phyloP scores from a whole-genome alignment of 2,888 invertebrate genomes.

The Crocallis elinguaria region DNA sequence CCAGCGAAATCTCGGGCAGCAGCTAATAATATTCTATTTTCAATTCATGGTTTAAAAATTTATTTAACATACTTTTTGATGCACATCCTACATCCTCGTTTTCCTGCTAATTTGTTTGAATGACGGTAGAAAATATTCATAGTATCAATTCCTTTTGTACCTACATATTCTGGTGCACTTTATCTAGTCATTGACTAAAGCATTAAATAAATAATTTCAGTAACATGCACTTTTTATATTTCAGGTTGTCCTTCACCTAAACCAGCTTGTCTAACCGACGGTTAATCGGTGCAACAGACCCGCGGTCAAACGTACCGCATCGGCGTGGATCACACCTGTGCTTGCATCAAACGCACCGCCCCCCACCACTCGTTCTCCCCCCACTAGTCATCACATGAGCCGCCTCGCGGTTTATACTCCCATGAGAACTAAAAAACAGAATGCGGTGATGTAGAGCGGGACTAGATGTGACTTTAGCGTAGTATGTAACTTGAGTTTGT shows the following conservation, averaged over 20 bases:
- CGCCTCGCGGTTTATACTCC: constrained; percentile 67
- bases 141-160: too few relatives aligned
- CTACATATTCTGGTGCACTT: too few relatives aligned
- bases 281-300: constrained; percentile 23
- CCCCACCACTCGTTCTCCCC: constrained; percentile 36
- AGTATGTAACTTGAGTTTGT: background rate
- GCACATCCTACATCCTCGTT: too few relatives aligned
- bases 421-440: constrained; percentile 73
- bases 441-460: constrained; percentile 33
- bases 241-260: constrained; percentile 9
- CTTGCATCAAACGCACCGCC: constrained; percentile 66
- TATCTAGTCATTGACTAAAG: too few relatives aligned
- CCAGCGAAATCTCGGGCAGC: too few relatives aligned
- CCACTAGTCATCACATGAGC: constrained; percentile 64
- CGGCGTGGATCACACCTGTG: constrained; percentile 75
- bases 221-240: too few relatives aligned
- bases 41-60: too few relatives aligned
- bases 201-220: too few relatives aligned
- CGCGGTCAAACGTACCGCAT: constrained; percentile 45
- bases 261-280: constrained; percentile 22
- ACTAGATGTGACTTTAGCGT: constrained; percentile 51
- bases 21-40: too few relatives aligned
- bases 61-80: too few relatives aligned
- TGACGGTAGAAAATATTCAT: too few relatives aligned
- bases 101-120: too few relatives aligned